Evolutionary conservation across 2,888 invertebrate species (phyloP), one percentile per base, ranked within the genome.

Genomic region (Meghimatium bilineatum): DNA sequence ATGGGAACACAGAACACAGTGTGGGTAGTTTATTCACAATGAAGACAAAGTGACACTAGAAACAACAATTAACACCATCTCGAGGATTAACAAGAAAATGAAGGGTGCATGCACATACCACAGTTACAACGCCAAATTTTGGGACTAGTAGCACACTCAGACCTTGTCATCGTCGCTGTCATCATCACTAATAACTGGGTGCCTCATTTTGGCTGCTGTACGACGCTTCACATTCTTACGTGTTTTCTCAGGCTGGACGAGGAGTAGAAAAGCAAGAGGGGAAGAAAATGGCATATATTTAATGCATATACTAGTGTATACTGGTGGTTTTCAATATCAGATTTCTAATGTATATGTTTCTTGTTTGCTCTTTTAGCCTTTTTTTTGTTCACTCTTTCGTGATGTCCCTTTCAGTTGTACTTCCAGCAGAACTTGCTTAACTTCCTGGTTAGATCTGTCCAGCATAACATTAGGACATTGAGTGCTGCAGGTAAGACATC

Each of bases 171-270:
- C 89, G 14, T 91, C 91, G 29, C 90, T 90, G 0, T 91, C 91
- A 83, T 91, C 91, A 87, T 92, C 92, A 87, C 91, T 91, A 84
- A 92, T 91, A 32, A 92, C 88, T 17, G 90, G 89, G 23, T 84
- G 86, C 38, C 85, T 74, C 26, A 80, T 44, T 82, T 88, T 88
- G 36, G 86, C 81, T 49, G 88, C 87, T 66, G 88, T 84, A 76
- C 88, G 87, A 32, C 89, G 85, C 66, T 86, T 86, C n/a, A 83
- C 80, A 76, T 84, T 84, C 80, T 87, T 84, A 26, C 84, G 69
- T 20, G 81, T 81, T 56, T 84, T 84, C 67, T 85, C 80, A 60
- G 80, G 69, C 82, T 80, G 63, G 56, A n/a, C n/a, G n/a, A n/a
- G n/a, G 32, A 77, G 1, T 1, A 56, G 49, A 49, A 49, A 49